Evolutionary conservation across 2,113 vertebrate genomes (phyloP), one percentile per base, ranked within the genome.

Genomic region (Pao palembangensis): DNA sequence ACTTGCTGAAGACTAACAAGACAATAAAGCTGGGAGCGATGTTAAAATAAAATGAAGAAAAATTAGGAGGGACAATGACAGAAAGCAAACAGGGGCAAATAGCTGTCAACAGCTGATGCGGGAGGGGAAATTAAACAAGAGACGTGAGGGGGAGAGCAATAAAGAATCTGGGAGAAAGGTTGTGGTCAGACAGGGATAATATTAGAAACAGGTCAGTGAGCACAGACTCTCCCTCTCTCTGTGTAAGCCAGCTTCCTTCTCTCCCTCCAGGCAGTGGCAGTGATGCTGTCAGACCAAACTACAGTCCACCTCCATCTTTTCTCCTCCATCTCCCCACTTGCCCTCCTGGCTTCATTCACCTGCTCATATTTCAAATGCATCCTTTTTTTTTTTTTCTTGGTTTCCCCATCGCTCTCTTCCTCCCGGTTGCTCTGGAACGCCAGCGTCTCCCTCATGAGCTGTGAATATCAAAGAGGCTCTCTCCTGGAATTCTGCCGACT

Each of bases 131-230:
- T 81, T 62, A 78, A 77, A 76, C 55, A 52, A 51, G 64, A 65
- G 61, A 53, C 17, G 19, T 44, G 42, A 42, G 23, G 55, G 47
- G 34, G 54, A 63, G 67, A 38, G 63, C 44, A 25, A 48, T 53
- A 46, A n/a, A 49, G 41, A 44, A 50, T 72, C 61, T 21, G 41
- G 49, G 12, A 53, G 61, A 47, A 70, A 61, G 62, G 60, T 57
- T 44, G 68, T 12, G 61, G 62, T 17, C 43, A 54, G 44, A 68
- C 10, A 34, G 67, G 60, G 61, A 57, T 73, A 82, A 73, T 53
- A 64, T 75, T 70, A 83, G 73, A 82, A 74, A 64, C 77, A 78
- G 78, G 80, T 80, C 78, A 85, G 67, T 66, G 69, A 73, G 53
- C 72, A 68, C 25, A 25, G 28, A 52, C 19, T 10, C 61, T 55